Base-by-base conservation (phyloP, 2,888 invertebrate species). In the Magallana nippona region DNA sequence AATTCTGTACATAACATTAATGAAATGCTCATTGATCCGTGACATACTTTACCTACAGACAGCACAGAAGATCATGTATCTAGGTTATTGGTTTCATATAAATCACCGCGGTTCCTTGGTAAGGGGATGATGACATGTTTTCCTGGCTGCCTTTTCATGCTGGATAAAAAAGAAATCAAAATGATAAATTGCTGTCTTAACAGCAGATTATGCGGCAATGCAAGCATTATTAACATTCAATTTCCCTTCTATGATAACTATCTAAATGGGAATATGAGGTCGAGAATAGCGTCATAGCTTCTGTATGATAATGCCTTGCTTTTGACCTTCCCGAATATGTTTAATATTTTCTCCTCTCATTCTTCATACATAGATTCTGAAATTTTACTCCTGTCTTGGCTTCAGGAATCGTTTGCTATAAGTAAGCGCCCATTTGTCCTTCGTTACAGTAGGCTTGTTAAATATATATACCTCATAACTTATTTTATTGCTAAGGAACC, bases 111-210 rank as follows among this genome's bases (percentile, higher is more conserved):
- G 32, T 22, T 22, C 71, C 15, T 71, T 19, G 27, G 71, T 71
- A 71, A 71, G 32, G 22, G 19, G 71, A 71, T 71, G 22, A 22
- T 10, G 71, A 22, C 2, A 27, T 71, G 22, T 71, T 62, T 27
- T 27, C 71, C 71, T 32, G 71, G 2, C 32, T 71, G 11, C 27
- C 71, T 22, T 27, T 71, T 71, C 22, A 27, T 32, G 60, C 15
- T 71, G 22, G 71, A 71, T 71, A 71, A 71, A 71, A 27, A 71
- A 71, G 32, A 71, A 71, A 71, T 71, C 15, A 71, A 27, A 71
- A 71, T 71, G 71, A 71, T 71, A 71, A 71, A 71, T 71, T 71
- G 71, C 71, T 71, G 71, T 27, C 71, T 71, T 71, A 71, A 71
- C 71, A 71, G 19, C 27, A 71, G 71, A 71, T 71, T 71, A 71